Base-by-base conservation (phyloP, 2,888 invertebrate genomes). In the Oxyscelio sp. region DNA sequence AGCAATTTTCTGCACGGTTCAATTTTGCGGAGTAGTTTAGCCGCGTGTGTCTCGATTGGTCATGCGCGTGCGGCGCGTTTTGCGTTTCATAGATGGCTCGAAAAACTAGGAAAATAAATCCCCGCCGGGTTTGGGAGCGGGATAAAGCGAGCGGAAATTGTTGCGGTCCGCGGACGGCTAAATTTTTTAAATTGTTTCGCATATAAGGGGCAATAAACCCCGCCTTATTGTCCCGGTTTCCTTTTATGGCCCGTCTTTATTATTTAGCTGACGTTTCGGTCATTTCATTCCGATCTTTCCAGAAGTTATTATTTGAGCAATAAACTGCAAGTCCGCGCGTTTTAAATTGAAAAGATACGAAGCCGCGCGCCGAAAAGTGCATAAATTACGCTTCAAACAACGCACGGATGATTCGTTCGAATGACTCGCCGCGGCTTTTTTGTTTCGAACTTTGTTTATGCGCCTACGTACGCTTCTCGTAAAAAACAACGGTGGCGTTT, bases 281-380 rank as follows among this genome's bases (percentile, higher is more conserved):
- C n/a, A n/a, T n/a, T n/a, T n/a, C n/a, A n/a, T n/a, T n/a, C n/a
- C n/a, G n/a, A n/a, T 79, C 17, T 45, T 38, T 54, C 19, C 31
- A 34, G 27, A 43, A 80, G 73, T 80, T 73, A 80, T 81, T 81
- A 74, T 74, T 81, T 45, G 34, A 19, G 80, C 66, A 81, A 75
- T 70, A 75, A 81, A 75, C 68, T 58, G 22, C 59, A 11, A 65
- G 56, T 22, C 43, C 21, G 61, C 27, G 81, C 59, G 48, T 81
- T 75, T 52, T 17, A 81, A 81, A 81, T 81, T 75, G 74, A 75
- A 81, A 81, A 75, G 54, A 66, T 73, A 58, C 21, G 43, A 43
- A 50, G 65, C 65, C 21, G 56, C 11, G 50, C 24, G 48, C 48
- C 81, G 74, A 81, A 81, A 81, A 81, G 81, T 27, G 70, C 81